Evolutionary conservation across 2,888 invertebrate genomes (phyloP).

Genomic region (Pyrocoelia pectoralis): DNA sequence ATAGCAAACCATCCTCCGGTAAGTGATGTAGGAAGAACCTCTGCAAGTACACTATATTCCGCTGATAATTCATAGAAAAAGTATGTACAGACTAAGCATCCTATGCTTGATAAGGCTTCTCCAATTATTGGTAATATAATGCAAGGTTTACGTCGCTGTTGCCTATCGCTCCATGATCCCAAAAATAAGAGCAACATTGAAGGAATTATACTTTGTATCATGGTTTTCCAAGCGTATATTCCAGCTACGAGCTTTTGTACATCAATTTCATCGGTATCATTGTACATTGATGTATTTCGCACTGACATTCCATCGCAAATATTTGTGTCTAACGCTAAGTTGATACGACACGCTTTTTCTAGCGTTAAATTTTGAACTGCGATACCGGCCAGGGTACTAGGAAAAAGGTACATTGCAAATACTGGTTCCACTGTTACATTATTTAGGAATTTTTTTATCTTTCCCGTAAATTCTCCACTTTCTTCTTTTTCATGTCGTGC

Average conservation of each 20-base stretch:
- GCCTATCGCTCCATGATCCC: slow-evolving; percentile 75
- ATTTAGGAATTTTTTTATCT: slow-evolving; percentile 48
- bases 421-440: slow-evolving; percentile 74
- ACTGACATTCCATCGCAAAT: slow-evolving; percentile 56
- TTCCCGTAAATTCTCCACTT: too few relatives aligned
- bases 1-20: slow-evolving; percentile 66
- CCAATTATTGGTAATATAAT: slow-evolving; percentile 81
- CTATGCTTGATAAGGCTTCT: slow-evolving; percentile 66
- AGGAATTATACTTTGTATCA: slow-evolving; percentile 80
- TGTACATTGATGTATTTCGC: slow-evolving; percentile 43
- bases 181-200: slow-evolving; percentile 78
- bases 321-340: slow-evolving; percentile 58
- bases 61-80: slow-evolving; percentile 64
- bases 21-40: slow-evolving; percentile 63
- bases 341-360: slow-evolving; percentile 65
- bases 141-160: slow-evolving; percentile 73
- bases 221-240: slow-evolving; percentile 83
- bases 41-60: slow-evolving; percentile 62
- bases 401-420: slow-evolving; percentile 69
- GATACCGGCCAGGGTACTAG: slow-evolving; percentile 54
- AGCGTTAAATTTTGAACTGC: slow-evolving; percentile 63
- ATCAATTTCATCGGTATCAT: slow-evolving; percentile 42
- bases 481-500: too few relatives aligned
- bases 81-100: slow-evolving; percentile 63
- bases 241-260: slow-evolving; percentile 76